Evolutionary conservation across 2,113 vertebrate species (phyloP).

Genomic region (Datnioides undecimradiatus): DNA sequence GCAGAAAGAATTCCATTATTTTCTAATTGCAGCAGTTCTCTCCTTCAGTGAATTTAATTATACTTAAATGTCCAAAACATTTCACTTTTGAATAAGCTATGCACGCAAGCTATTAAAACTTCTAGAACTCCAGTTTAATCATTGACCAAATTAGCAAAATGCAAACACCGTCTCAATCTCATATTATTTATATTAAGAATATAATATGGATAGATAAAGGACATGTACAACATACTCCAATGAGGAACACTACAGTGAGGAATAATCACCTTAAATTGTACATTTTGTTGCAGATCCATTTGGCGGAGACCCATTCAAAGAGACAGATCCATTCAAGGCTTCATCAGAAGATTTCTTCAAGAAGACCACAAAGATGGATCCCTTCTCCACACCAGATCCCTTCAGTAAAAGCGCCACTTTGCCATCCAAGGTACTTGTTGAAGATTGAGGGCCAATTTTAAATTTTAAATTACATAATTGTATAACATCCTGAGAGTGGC

Average conservation of each 20-base stretch:
- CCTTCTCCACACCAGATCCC: constrained; percentile 90
- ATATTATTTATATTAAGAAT: too few species aligned
- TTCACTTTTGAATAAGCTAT: too few species aligned
- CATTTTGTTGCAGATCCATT: constrained; percentile 89
- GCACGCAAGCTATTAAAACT: too few species aligned
- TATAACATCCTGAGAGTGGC: neutral
- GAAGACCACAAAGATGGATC: constrained; percentile 91
- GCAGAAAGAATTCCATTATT: too few species aligned
- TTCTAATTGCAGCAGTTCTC: neutral
- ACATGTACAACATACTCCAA: too few species aligned
- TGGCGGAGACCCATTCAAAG: constrained; percentile 96
- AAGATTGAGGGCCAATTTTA: neutral
- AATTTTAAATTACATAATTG: neutral
- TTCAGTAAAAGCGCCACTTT: constrained; percentile 91
- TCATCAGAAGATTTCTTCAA: constrained; percentile 95
- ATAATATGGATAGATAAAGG: too few species aligned
- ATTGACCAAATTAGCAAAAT: too few species aligned
- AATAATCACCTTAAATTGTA: neutral
- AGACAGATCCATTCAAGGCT: constrained; percentile 91
- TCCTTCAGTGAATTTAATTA: neutral
- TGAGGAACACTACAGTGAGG: neutral
- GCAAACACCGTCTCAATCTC: too few species aligned
- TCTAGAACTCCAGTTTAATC: too few species aligned
- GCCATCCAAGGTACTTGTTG: constrained; percentile 88
- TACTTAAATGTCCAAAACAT: neutral